Evolutionary conservation across 2,888 invertebrate species (phyloP), one percentile per base, ranked within the genome.

Genomic region (Timema podura): DNA sequence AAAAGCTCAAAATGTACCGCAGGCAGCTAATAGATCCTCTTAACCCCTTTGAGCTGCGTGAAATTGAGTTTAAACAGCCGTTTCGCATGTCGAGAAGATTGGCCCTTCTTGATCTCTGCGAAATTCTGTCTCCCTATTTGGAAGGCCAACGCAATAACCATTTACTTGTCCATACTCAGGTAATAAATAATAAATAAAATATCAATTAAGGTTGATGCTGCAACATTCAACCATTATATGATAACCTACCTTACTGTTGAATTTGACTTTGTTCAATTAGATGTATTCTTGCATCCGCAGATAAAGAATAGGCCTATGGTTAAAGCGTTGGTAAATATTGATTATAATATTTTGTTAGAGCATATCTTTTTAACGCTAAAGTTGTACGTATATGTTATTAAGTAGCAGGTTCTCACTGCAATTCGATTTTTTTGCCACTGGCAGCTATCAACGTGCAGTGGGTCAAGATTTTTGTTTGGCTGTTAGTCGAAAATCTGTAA

Each of bases 371-470:
- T 51, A 13, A 51, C 51, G 51, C 57, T 11, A 30, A 30, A 2
- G 30, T 30, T 30, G 30, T 30, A 57, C 0, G n/a, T n/a, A n/a
- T n/a, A n/a, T n/a, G n/a, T n/a, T 57, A 11, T 8, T 57, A 6
- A 6, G 8, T 69, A n/a, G 13, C 51, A 70, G 70, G 67, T 70
- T 13, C 61, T 70, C n/a, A 46, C 61, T 30, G 70, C 70, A 44
- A 15, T 70, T 9, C 67, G 70, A 16, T 70, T 70, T 59, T n/a
- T 70, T 46, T 46, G 70, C 67, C 13, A 68, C 70, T 46, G 70
- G 69, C 30, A 66, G 66, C 44, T 67, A 70, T 57, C 70, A 68
- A 49, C 67, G 64, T 13, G 15, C 44, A 49, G 70, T 70, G n/a
- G 68, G 68, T 13, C 67, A 70, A 64, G 67, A 67, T 49, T 70